Percentiles rank a stretch among this genome's conserved stretches.
These are phyloP conservation scores for Xestia xanthographa DNA, from an alignment of 2,888 invertebrate species.

Conservation along the genomic window DNA sequence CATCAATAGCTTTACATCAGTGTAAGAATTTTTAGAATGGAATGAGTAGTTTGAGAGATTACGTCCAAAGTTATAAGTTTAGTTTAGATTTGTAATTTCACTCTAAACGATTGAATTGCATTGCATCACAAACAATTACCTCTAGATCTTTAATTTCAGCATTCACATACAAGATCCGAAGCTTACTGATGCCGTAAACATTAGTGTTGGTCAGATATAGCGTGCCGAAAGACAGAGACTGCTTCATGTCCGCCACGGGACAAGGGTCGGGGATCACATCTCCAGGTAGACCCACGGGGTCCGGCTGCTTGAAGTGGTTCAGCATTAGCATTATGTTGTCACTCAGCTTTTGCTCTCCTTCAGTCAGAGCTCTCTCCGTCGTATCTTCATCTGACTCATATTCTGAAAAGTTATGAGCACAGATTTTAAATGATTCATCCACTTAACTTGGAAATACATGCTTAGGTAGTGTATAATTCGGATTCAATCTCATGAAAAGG, in stretches of 20 bases:
- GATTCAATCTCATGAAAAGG: background rate
- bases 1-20: background rate
- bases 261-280: slow-evolving; percentile 95
- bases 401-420: slow-evolving; percentile 35
- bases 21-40: background rate
- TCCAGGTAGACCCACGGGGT: slow-evolving; percentile 95
- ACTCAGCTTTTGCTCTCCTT: slow-evolving; percentile 92
- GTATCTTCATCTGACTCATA: slow-evolving; percentile 51
- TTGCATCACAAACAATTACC: slow-evolving; percentile 81
- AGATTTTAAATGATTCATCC: background rate
- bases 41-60: background rate
- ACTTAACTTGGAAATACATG: background rate
- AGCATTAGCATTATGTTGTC: slow-evolving; percentile 93
- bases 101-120: background rate
- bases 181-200: slow-evolving; percentile 94
- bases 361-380: slow-evolving; percentile 66
- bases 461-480: background rate
- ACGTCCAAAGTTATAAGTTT: background rate
- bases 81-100: background rate
- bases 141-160: slow-evolving; percentile 94
- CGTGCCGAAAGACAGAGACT: slow-evolving; percentile 92
- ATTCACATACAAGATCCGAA: slow-evolving; percentile 93
- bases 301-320: slow-evolving; percentile 94
- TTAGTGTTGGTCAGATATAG: slow-evolving; percentile 93
- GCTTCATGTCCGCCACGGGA: slow-evolving; percentile 93